Percentiles rank a stretch among this genome's conserved stretches.
Evolutionary conservation across 2,888 invertebrate genomes (phyloP).

Genomic region (Rotaria macrura): DNA sequence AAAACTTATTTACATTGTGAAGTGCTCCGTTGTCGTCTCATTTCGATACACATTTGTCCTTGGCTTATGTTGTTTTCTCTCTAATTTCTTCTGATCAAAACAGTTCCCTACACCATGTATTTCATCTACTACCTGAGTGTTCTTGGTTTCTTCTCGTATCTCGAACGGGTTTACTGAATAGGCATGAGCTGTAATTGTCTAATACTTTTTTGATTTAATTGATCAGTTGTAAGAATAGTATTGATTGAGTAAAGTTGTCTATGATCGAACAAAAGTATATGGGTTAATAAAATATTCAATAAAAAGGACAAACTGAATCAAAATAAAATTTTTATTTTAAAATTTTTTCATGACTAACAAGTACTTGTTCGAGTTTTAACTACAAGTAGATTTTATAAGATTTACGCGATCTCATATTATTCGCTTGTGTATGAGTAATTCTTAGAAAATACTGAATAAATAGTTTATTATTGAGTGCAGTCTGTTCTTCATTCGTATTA

Average conservation of each 20-base stretch:
- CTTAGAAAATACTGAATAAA: not conserved
- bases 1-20: too few relatives aligned
- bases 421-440: not conserved
- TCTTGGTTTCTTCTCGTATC: too few relatives aligned
- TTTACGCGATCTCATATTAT: not conserved
- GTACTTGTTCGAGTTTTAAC: not conserved
- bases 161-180: not conserved
- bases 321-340: not conserved
- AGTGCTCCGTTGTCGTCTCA: too few relatives aligned
- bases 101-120: too few relatives aligned
- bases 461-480: not conserved
- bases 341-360: not conserved
- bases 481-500: too few relatives aligned
- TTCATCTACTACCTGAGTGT: too few relatives aligned
- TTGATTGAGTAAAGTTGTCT: not conserved
- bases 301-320: not conserved
- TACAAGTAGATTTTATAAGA: not conserved
- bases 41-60: too few relatives aligned
- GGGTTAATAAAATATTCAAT: not conserved
- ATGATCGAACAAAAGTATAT: not conserved
- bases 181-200: not conserved
- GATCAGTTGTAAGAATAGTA: not conserved
- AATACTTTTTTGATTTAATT: not conserved
- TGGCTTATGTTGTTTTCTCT: too few relatives aligned
- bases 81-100: too few relatives aligned